A percentile compares a stretch with the other conserved stretches of the same genome.
Evolutionary conservation across 1,140 invertebrate genomes (phyloP).

Genomic region (Pinna nobilis): DNA sequence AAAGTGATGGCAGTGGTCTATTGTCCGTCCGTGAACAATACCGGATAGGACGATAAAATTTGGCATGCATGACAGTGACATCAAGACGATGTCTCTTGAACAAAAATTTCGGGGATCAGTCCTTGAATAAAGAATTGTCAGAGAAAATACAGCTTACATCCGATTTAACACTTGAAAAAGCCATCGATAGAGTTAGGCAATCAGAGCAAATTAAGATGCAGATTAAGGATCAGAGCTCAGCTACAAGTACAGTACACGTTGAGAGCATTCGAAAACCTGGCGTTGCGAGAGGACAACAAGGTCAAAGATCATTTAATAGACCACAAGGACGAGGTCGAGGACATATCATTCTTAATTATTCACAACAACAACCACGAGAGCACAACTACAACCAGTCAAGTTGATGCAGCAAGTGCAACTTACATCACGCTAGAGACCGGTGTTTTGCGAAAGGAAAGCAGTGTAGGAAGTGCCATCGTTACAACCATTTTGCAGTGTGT

Average conservation of each 20-base stretch:
- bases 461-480: background rate
- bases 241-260: too few relatives aligned
- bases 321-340: background rate
- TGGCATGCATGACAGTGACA: too few relatives aligned
- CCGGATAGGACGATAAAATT: too few relatives aligned
- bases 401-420: background rate
- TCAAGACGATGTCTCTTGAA: too few relatives aligned
- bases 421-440: background rate
- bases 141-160: conserved; percentile 29
- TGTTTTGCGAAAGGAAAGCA: background rate
- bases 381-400: background rate
- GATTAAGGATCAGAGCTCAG: conserved; percentile 17
- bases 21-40: too few relatives aligned
- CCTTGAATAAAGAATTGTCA: conserved; percentile 11
- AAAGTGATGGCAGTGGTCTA: too few relatives aligned
- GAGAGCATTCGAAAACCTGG: background rate
- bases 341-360: background rate
- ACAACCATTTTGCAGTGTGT: background rate
- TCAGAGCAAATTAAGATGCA: conserved; percentile 10
- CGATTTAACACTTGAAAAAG: conserved; percentile 22
- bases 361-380: background rate
- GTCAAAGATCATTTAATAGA: background rate
- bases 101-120: too few relatives aligned
- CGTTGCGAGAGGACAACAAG: background rate
- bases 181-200: conserved; percentile 18